Evolutionary conservation across 1,140 invertebrate genomes (phyloP), one percentile per base, ranked within the genome.

Genomic region (Hypothenemus hampei): DNA sequence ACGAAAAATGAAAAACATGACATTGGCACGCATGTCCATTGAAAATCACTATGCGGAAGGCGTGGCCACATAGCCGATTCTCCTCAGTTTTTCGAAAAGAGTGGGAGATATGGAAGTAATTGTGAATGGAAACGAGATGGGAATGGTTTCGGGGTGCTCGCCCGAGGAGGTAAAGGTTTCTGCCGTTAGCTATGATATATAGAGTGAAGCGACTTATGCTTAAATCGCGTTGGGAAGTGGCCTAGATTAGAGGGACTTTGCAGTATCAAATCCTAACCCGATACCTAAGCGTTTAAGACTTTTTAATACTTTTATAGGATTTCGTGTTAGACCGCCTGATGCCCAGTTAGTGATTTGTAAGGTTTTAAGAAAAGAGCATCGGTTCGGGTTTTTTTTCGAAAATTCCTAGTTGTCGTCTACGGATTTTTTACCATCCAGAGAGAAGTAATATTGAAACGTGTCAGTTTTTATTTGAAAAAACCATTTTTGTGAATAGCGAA

Each of bases 211-310:
- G 78, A 80, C 77, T 79, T 79, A 80, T 76, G 74, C 76, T 79
- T 77, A 79, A 79, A 79, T 78, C 78, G 77, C 74, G 77, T 70
- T 77, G 78, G 78, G 77, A 80, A 80, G 78, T 79, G 78, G 78
- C 75, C 78, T 76, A 80, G 78, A 79, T 79, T 79, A 80, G 73
- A 79, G 77, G 65, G 68, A 70, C 67, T 71, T 71, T 70, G 65
- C 64, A 67, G 69, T 62, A 68, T 70, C 69, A 70, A 69, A 63
- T 66, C 61, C 62, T 66, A 68, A 64, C 59, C 65, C 68, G 67
- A 67, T 68, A 62, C 63, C 68, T 70, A 71, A 71, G 69, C 69
- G 64, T 68, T 70, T 71, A 71, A 71, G 69, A 70, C 69, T 71
- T 71, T 71, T 71, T 71, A 71, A 71, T 71, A 71, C 69, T 71